Evolutionary conservation across 2,888 invertebrate genomes (phyloP), one percentile per base, ranked within the genome.

Genomic region (Cataglyphis rosenhaueri): DNA sequence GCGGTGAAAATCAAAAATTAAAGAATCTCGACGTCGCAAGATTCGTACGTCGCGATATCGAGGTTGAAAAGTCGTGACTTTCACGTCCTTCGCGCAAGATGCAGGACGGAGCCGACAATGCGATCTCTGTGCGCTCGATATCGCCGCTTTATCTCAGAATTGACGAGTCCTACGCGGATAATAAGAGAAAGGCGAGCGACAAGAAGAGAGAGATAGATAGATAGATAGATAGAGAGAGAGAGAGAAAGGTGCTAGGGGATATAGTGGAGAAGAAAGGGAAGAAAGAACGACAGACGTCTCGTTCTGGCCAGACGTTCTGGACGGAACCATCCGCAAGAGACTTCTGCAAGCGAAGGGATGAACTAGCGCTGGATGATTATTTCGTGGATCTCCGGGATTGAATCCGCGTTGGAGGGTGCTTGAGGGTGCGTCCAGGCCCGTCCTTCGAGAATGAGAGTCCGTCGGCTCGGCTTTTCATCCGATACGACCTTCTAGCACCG

Each of bases 331-430:
- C 88, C 88, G 90, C 87, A 86, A 92, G 91, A 92, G 91, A 91
- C 78, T 91, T 91, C 93, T 93, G 92, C 91, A 92, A 92, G 89
- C 92, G 92, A 92, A 92, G 91, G 92, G 91, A 92, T 90, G 91
- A 92, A 91, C 91, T 87, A 89, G 86, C 89, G 82, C 86, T 85
- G 91, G 92, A 92, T 93, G 93, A 94, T 94, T 94, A 94, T 94
- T 94, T 94, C 89, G 92, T 92, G 92, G 91, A 88, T 91, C 92
- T 91, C 87, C 86, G 91, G 91, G 93, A 94, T 94, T 94, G 92
- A 94, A 94, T 93, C 92, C 91, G 90, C 89, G 90, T 90, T 93
- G 92, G 91, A 94, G 93, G 91, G 92, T 93, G 81, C 94, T 94
- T 87, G 92, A 94, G 92, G 88, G 89, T 91, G 90, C 91, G 90